Evolutionary conservation across 2,888 invertebrate genomes (phyloP).

Genomic region (Conomelus anceps): DNA sequence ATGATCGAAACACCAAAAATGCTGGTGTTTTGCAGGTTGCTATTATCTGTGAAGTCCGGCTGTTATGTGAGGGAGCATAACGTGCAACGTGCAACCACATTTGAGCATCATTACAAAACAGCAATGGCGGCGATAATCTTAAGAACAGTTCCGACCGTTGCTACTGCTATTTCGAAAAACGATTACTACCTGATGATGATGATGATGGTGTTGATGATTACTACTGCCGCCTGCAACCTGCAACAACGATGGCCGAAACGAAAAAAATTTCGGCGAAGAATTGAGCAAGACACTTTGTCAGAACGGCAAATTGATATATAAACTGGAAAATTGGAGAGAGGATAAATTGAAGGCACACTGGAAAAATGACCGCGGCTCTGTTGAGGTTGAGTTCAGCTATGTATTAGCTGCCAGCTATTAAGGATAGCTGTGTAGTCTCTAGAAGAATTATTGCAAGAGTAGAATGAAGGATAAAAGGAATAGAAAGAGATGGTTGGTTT

Average conservation of each 20-base stretch:
- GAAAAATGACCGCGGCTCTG: background rate
- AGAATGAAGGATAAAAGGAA: no score
- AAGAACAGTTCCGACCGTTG: background rate
- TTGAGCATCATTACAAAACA: background rate
- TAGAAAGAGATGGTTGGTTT: background rate
- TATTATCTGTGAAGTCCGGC: background rate
- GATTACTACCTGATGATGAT: background rate
- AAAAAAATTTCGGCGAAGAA: background rate
- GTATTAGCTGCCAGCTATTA: background rate
- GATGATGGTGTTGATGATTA: background rate
- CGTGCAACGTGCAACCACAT: background rate
- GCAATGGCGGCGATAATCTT: background rate
- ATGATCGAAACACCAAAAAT: background rate
- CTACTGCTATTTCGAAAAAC: background rate
- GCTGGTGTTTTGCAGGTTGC: background rate
- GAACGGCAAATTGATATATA: background rate
- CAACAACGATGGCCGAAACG: background rate
- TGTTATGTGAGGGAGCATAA: background rate
- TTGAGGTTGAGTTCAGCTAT: background rate
- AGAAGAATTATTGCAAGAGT: background rate
- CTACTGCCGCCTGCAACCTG: no score
- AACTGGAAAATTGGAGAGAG: background rate
- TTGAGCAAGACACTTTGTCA: background rate
- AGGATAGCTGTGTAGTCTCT: background rate
- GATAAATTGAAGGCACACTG: background rate